A percentile compares a stretch with the other conserved stretches of the same genome.
Conservation (phyloP, 2,888 invertebrate species). For the Stenurella melanura region DNA sequence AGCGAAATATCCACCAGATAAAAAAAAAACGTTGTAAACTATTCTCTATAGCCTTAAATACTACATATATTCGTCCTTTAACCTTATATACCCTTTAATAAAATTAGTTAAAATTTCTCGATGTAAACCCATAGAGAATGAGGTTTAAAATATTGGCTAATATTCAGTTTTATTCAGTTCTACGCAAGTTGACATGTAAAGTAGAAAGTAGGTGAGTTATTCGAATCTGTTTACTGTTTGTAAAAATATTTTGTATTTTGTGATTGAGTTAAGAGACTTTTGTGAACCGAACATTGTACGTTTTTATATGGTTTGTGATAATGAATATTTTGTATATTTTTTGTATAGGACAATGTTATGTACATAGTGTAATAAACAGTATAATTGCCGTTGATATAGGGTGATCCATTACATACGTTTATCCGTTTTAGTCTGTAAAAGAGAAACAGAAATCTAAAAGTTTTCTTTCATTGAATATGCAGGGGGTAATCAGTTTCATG, state of each 20-base stretch:
- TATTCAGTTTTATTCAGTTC: conserved; percentile 34
- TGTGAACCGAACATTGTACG: conserved; percentile 24
- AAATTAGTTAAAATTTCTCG: conserved; percentile 43
- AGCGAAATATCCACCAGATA: conserved; percentile 5
- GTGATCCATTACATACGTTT: conserved; percentile 20
- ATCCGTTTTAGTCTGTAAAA: not conserved
- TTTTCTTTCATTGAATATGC: not conserved
- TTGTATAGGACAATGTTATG: conserved; percentile 23
- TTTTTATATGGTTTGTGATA: conserved; percentile 25
- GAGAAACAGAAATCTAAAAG: not conserved
- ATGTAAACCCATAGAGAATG: conserved; percentile 43
- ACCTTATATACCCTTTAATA: conserved; percentile 31
- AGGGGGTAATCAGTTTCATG: no score
- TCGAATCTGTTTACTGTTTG: not conserved
- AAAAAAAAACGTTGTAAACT: conserved; percentile 18
- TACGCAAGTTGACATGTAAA: not conserved
- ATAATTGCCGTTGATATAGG: not conserved
- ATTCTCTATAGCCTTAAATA: conserved; percentile 38
- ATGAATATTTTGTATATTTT: conserved; percentile 8
- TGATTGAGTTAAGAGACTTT: not conserved
- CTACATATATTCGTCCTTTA: conserved; percentile 48
- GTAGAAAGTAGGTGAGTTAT: not conserved
- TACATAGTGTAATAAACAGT: conserved; percentile 37
- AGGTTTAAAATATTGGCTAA: conserved; percentile 46
- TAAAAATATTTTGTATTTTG: conserved; percentile 1